Evolutionary conservation across 2,888 invertebrate species (phyloP), one percentile per base, ranked within the genome.

Genomic region (Heliconius aoede): DNA sequence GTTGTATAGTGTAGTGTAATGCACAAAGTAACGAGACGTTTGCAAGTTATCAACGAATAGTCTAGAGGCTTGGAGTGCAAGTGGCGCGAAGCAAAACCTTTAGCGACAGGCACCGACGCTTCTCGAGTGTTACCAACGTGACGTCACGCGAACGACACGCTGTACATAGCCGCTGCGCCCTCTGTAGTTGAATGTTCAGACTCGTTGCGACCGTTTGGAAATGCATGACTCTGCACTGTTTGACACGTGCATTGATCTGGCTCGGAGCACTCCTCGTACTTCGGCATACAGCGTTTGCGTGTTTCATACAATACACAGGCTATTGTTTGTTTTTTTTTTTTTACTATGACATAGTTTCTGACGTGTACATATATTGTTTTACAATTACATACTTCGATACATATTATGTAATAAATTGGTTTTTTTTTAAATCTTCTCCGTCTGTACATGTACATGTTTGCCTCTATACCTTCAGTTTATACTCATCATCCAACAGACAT

Each of bases 1-100:
- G 92, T 90, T 93, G 91, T 93, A 90, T 94, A 93, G 94, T 86
- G 91, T 94, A 94, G 93, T 94, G 92, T 92, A 86, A 90, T 93
- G 93, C 92, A 93, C 93, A 78, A 85, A 87, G 86, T 86, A 85
- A 87, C 85, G 87, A 87, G 88, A 86, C 88, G 89, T 89, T 89
- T 88, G 89, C 89, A 88, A 88, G 89, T 90, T 89, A 87, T 88
- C 89, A 88, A 88, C 86, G 88, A 86, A 86, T 92, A 90, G 90
- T 87, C 89, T 91, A 91, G 89, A 87, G 87, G 93, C 94, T 93
- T 93, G 87, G 89, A 89, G 89, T 55, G 51, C 51, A 55, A 55
- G 51, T 87, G 90, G 89, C 86, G 88, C 91, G 87, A 82, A 84
- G 88, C 79, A 89, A 94, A 92, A 88, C 94, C 94, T 94, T 92